phyloP scores from a whole-genome alignment of 1,140 invertebrate genomes.

The Pogonomyrmex barbatus region DNA sequence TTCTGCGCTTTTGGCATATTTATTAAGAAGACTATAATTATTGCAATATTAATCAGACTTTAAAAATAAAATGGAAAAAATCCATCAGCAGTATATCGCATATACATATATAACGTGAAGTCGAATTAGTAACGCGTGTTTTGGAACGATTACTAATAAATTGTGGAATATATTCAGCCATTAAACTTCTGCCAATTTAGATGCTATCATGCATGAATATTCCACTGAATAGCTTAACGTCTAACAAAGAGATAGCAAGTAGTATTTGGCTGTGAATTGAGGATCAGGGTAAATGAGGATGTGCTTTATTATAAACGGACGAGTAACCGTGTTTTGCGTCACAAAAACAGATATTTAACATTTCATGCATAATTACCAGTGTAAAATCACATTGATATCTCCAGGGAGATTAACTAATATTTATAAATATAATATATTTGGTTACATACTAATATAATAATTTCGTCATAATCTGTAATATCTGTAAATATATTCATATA shows the following conservation, averaged over 20 bases:
- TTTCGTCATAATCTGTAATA: neutral
- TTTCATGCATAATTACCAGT: neutral
- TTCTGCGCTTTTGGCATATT: neutral
- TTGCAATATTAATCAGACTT: neutral
- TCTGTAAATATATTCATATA: neutral
- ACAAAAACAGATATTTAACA: neutral
- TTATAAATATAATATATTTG: neutral
- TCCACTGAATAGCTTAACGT: conserved; percentile 7
- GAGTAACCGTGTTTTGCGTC: neutral
- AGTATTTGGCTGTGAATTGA: conserved; percentile 15
- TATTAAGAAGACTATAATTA: conserved; percentile 6
- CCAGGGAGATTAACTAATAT: neutral
- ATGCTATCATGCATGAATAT: neutral
- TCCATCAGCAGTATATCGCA: neutral
- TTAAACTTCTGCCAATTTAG: conserved; percentile 33
- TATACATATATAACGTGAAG: neutral
- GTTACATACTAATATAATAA: neutral
- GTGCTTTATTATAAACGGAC: neutral
- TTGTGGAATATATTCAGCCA: neutral
- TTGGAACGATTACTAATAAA: conserved; percentile 1
- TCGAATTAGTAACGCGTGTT: neutral
- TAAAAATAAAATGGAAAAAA: neutral
- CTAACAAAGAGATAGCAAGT: neutral
- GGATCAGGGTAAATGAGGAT: neutral
- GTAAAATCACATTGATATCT: neutral